These are phyloP conservation scores for Macrophya alboannulata DNA, from an alignment of 2,888 invertebrate genomes.

Conservation along the genomic window DNA sequence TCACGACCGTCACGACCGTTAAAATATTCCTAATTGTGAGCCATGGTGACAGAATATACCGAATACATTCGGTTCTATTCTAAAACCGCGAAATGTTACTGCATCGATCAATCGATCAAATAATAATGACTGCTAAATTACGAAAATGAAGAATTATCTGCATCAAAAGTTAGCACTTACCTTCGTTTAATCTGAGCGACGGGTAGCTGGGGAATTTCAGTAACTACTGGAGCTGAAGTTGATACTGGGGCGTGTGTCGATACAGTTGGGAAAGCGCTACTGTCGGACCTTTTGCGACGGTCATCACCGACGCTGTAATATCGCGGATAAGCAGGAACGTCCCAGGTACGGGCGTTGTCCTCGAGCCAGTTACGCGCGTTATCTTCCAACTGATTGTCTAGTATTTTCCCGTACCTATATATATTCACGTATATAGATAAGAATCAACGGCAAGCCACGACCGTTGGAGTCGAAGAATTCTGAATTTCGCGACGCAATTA, in stretches of 20 bases:
- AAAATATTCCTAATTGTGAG: not conserved
- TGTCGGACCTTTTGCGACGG: constrained; percentile 73
- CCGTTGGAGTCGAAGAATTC: not conserved
- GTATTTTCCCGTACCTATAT: constrained; percentile 72
- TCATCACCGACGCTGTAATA: constrained; percentile 70
- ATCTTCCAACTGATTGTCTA: constrained; percentile 71
- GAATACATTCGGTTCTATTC: not conserved
- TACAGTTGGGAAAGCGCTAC: constrained; percentile 47
- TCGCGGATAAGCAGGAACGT: constrained; percentile 69
- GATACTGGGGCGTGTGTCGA: constrained; percentile 49
- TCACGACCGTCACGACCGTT: not conserved
- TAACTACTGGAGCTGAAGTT: constrained; percentile 57
- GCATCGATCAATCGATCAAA: too few species aligned
- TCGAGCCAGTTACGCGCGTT: constrained; percentile 68
- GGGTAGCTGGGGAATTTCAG: constrained; percentile 61
- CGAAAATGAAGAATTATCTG: not conserved
- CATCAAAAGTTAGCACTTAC: constrained; percentile 58
- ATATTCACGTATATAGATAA: not conserved
- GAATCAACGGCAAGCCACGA: not conserved
- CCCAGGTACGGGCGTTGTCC: constrained; percentile 68
- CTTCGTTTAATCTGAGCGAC: constrained; percentile 65
- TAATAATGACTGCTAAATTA: not conserved
- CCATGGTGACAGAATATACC: not conserved
- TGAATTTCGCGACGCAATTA: not conserved
- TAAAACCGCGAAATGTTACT: not conserved